phyloP scores from a whole-genome alignment of 2,888 invertebrate genomes.

The Ichneumon xanthorius region DNA sequence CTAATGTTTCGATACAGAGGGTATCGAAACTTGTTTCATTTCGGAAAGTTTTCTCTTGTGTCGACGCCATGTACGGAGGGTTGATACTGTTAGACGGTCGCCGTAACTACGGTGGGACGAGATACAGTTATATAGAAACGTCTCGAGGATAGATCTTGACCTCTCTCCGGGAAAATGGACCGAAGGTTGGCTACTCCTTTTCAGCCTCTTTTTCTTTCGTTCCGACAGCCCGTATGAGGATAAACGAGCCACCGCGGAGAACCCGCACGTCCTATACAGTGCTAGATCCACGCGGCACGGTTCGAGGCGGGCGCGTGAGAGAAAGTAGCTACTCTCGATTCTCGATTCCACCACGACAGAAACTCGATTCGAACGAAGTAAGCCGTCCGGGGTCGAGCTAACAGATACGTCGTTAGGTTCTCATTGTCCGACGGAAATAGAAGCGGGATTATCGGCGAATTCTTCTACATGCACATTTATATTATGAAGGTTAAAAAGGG shows the following conservation, averaged over 20 bases:
- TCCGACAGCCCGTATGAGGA: slow-evolving; percentile 52
- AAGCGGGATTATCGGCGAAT: neutral
- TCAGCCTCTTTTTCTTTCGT: slow-evolving; percentile 37
- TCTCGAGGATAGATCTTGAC: slow-evolving; percentile 11
- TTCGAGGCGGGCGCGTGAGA: neutral
- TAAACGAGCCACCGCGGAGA: slow-evolving; percentile 51
- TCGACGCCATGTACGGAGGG: neutral
- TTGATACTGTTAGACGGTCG: neutral
- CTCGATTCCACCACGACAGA: neutral
- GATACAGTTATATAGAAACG: slow-evolving; percentile 8
- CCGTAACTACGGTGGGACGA: neutral
- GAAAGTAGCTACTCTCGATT: slow-evolving; percentile 17
- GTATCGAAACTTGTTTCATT: neutral
- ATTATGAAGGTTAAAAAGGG: neutral
- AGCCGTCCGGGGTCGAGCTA: neutral
- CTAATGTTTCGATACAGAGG: slow-evolving; percentile 3
- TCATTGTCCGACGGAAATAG: slow-evolving; percentile 3
- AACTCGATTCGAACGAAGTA: slow-evolving; percentile 8
- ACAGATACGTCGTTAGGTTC: slow-evolving; percentile 2
- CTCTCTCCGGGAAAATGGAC: slow-evolving; percentile 22
- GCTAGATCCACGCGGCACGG: neutral
- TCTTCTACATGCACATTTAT: neutral
- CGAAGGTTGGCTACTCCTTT: slow-evolving; percentile 30
- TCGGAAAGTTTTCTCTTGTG: neutral
- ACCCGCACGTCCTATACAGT: neutral